phyloP scores from a whole-genome alignment of 2,113 vertebrate genomes.

The Siniperca knerii region DNA sequence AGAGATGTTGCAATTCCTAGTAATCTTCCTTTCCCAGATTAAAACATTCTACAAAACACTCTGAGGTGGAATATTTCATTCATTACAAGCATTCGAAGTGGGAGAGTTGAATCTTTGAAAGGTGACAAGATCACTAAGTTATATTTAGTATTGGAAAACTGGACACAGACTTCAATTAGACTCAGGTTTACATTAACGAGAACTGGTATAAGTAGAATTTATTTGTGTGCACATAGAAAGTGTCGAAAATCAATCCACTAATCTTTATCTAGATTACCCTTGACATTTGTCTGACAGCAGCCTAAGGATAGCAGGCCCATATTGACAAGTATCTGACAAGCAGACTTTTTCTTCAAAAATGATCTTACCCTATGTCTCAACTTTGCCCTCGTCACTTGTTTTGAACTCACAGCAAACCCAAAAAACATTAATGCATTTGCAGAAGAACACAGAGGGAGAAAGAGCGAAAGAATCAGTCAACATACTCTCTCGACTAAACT shows the following conservation, averaged over 20 bases:
- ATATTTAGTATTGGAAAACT: constrained; percentile 18
- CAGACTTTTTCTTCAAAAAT: background rate
- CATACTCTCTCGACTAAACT: constrained; percentile 11
- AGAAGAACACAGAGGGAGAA: background rate
- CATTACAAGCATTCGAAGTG: constrained; percentile 38
- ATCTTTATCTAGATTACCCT: constrained; percentile 21
- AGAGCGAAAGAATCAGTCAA: constrained; percentile 4
- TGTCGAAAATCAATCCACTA: constrained; percentile 13
- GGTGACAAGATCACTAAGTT: constrained; percentile 38
- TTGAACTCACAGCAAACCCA: constrained; percentile 12
- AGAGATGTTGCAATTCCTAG: constrained; percentile 11
- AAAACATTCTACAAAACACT: constrained; percentile 29
- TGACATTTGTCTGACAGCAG: constrained; percentile 48
- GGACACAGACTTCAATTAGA: constrained; percentile 3
- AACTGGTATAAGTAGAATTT: constrained; percentile 5
- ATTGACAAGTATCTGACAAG: constrained; percentile 37
- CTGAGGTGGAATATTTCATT: constrained; percentile 45
- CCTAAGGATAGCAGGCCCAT: constrained; percentile 22
- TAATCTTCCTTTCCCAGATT: constrained; percentile 26
- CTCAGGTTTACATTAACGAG: constrained; percentile 14
- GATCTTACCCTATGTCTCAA: background rate
- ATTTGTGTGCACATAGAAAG: background rate
- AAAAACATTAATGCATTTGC: background rate
- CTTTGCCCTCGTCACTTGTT: constrained; percentile 32
- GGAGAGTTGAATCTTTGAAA: constrained; percentile 4